A percentile compares a stretch with the other conserved stretches of the same genome.
Evolutionary conservation across 2,888 invertebrate genomes (phyloP).

Genomic region (Sarcophaga rosellei): DNA sequence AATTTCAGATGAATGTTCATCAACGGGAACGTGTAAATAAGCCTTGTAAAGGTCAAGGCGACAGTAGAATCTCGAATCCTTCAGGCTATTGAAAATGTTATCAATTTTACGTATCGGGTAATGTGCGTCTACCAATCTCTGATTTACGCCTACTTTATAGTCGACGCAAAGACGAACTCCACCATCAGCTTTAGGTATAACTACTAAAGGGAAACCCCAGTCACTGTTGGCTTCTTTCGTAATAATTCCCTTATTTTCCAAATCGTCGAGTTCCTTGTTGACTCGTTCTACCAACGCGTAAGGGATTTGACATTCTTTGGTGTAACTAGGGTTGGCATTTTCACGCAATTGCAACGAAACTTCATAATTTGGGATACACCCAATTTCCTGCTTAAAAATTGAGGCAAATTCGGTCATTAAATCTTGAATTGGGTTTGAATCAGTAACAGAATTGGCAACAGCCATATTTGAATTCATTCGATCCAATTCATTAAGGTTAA

Average conservation of each 20-base stretch:
- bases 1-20: conserved; percentile 33
- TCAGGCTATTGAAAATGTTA: conserved; percentile 49
- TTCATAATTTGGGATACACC: too few species aligned
- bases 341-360: too few species aligned
- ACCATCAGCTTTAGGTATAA: conserved; percentile 8
- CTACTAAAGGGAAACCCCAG: conserved; percentile 20
- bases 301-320: too few species aligned
- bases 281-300: too few species aligned
- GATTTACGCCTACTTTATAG: too few species aligned
- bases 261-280: too few species aligned
- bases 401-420: neutral
- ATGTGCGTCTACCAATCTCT: conserved; percentile 11
- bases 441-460: neutral
- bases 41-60: conserved; percentile 8
- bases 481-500: neutral
- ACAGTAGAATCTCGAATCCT: conserved; percentile 53
- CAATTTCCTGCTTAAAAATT: too few species aligned
- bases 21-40: conserved; percentile 53
- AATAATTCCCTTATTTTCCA: too few species aligned
- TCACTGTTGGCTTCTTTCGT: too few species aligned
- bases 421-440: neutral
- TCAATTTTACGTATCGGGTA: conserved; percentile 47
- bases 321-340: too few species aligned
- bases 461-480: conserved; percentile 6
- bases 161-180: too few species aligned